Conservation (phyloP, 2,113 vertebrate species). For the chimpanzee (Pan troglodytes) region NHGRI_mPanTro3-v2.1_pri NC_072419.2:18412001-18412500, state of each 20-base stretch:
- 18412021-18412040: not conserved
- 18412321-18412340: not conserved
- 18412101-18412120: constrained; percentile 53
- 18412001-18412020: constrained; percentile 14
- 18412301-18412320: not conserved
- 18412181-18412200: not conserved
- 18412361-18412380: not conserved
- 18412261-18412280: constrained; percentile 8
- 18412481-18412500: not conserved
- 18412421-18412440: not conserved
- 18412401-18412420: not conserved
- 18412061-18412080: constrained; percentile 24
- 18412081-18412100: constrained; percentile 17
- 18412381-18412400: not conserved
- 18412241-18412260: not conserved
- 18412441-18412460: not conserved
- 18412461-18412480: not conserved
- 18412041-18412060: not conserved
- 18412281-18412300: not conserved
- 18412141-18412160: constrained; percentile 2
- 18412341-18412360: constrained; percentile 1
- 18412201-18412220: not conserved
- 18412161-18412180: not conserved
- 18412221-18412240: not conserved
- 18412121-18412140: not conserved